A percentile compares a stretch with the other conserved stretches of the same genome.
These are phyloP conservation scores for Sphaerodactylus townsendi DNA, from an alignment of 2,113 vertebrate species.

Conservation along the genomic window DNA sequence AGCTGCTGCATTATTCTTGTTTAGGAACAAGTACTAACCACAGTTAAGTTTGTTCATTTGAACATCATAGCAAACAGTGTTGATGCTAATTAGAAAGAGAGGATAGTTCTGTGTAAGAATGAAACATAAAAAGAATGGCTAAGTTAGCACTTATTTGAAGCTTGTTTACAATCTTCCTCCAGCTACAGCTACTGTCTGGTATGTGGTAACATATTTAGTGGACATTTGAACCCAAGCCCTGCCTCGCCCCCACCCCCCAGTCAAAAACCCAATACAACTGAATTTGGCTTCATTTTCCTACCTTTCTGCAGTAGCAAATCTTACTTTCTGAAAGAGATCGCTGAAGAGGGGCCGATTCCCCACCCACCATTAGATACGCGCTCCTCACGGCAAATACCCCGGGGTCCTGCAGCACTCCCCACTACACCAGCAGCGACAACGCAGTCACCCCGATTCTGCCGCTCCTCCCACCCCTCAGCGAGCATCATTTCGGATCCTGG, in stretches of 20 bases:
- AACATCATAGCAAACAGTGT: background rate
- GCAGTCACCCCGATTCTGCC: too few species aligned
- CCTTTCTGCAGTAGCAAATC: background rate
- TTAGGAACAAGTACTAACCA: background rate
- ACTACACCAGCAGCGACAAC: too few species aligned
- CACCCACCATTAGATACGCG: too few species aligned
- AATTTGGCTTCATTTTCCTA: background rate
- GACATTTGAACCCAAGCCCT: background rate
- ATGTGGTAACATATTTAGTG: too few species aligned
- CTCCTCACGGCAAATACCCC: too few species aligned
- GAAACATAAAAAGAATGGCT: background rate
- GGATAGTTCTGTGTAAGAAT: background rate
- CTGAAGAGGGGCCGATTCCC: too few species aligned
- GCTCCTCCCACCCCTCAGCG: too few species aligned
- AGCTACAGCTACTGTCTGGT: too few species aligned
- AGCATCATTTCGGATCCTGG: too few species aligned
- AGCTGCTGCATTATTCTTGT: background rate
- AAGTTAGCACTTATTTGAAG: background rate
- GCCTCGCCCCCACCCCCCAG: too few species aligned
- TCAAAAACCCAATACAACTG: background rate
- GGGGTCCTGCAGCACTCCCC: too few species aligned
- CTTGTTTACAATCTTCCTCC: background rate
- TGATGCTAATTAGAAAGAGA: background rate
- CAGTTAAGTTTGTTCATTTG: background rate
- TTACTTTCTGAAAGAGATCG: background rate